These are phyloP conservation scores for Hirundichthys speculiger DNA, from an alignment of 2,113 vertebrate genomes.

Conservation along the genomic window DNA sequence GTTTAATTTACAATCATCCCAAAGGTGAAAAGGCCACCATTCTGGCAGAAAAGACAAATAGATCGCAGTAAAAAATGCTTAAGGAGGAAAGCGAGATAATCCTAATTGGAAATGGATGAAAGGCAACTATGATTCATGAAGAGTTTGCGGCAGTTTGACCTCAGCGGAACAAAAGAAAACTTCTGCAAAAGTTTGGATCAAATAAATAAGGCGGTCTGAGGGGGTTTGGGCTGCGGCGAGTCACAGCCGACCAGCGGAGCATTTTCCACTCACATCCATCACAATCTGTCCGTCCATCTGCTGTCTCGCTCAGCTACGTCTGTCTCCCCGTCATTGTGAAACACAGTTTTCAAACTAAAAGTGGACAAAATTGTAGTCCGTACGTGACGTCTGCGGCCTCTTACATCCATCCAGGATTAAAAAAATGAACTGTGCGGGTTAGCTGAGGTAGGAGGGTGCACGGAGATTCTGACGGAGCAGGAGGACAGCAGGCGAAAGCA, in stretches of 20 bases:
- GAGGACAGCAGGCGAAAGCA: slow-evolving; percentile 23
- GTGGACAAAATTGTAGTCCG: slow-evolving; percentile 24
- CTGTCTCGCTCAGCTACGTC: slow-evolving; percentile 10
- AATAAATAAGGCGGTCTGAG: slow-evolving; percentile 7
- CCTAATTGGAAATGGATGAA: slow-evolving; percentile 27
- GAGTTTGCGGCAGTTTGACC: not conserved
- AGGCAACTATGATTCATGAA: slow-evolving; percentile 13
- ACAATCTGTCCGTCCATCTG: slow-evolving; percentile 61
- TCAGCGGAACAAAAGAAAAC: not conserved
- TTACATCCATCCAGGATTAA: slow-evolving; percentile 39
- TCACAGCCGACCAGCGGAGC: slow-evolving; percentile 43
- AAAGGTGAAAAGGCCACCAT: not conserved
- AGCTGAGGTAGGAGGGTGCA: slow-evolving; percentile 4
- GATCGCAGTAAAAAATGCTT: not conserved
- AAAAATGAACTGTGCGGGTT: slow-evolving; percentile 22
- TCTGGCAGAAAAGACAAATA: not conserved
- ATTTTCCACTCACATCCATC: slow-evolving; percentile 25
- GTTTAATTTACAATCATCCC: not conserved
- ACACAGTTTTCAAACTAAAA: slow-evolving; percentile 18
- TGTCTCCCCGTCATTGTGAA: slow-evolving; percentile 11
- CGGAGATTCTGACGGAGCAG: slow-evolving; percentile 19
- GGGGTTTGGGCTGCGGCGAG: slow-evolving; percentile 24
- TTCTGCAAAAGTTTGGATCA: slow-evolving; percentile 7
- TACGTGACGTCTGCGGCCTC: slow-evolving; percentile 22
- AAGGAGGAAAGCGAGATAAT: not conserved